Evolutionary conservation across 2,113 vertebrate genomes (phyloP).

Genomic region (mouse (Mus musculus)): DNA sequence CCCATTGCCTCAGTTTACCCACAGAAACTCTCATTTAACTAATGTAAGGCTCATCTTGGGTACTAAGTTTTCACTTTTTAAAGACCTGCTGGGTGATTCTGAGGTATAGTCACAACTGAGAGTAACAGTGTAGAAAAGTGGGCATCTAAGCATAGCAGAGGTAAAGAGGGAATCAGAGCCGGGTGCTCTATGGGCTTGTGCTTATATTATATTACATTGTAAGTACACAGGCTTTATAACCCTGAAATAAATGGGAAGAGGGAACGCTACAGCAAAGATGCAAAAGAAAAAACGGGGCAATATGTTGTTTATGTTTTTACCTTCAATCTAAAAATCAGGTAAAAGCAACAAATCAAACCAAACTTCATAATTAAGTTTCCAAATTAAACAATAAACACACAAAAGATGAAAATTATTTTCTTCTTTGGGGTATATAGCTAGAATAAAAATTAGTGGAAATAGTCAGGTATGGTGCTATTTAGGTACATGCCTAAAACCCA

Average conservation of each 20-base stretch:
- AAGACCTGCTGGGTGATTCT: background rate
- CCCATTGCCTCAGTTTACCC: background rate
- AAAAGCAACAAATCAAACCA: conserved; percentile 50
- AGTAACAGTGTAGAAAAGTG: conserved; percentile 26
- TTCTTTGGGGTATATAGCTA: background rate
- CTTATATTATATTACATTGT: conserved; percentile 60
- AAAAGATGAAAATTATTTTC: conserved; percentile 49
- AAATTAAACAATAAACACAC: conserved; percentile 33
- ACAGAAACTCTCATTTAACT: conserved; percentile 52
- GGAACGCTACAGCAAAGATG: conserved; percentile 26
- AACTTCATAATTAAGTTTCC: conserved; percentile 56
- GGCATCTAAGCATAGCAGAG: conserved; percentile 21
- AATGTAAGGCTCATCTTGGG: background rate
- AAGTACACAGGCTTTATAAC: conserved; percentile 39
- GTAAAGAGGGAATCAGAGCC: conserved; percentile 19
- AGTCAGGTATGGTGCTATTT: background rate
- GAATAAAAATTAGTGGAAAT: conserved; percentile 8
- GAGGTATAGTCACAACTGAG: background rate
- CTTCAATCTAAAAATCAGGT: background rate
- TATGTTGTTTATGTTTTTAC: background rate
- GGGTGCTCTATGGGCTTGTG: background rate
- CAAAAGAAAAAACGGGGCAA: background rate
- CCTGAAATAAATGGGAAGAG: conserved; percentile 65
- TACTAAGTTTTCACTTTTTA: background rate
- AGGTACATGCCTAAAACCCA: background rate